These are phyloP conservation scores for Acanthis flammea DNA, from an alignment of 2,797 vertebrate genomes.

Conservation along the genomic window DNA sequence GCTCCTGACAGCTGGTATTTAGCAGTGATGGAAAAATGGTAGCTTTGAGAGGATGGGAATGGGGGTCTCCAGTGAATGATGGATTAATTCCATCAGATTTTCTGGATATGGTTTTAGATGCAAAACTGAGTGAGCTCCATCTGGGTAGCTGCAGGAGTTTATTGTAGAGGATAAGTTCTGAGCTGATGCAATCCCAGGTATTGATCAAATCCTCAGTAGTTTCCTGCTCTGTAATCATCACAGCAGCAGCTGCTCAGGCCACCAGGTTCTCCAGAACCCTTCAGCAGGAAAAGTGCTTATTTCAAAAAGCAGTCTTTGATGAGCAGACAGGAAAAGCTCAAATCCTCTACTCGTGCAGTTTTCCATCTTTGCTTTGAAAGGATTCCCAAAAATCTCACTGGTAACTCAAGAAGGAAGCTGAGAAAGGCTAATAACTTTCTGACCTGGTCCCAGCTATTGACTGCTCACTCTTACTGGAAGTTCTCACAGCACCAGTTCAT, in stretches of 20 bases:
- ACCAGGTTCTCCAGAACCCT: background rate
- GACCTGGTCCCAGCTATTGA: rapidly evolving
- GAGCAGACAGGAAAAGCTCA: background rate
- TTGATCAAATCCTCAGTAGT: background rate
- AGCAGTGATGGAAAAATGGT: conserved; percentile 42
- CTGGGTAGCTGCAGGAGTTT: background rate
- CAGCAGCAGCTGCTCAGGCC: background rate
- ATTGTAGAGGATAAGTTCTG: background rate
- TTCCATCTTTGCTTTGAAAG: background rate
- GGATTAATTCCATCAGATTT: background rate
- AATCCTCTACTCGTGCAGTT: background rate
- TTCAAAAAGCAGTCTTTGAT: background rate
- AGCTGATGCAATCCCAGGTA: background rate
- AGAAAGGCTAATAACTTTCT: background rate
- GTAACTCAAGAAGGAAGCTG: background rate
- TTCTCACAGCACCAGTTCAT: background rate
- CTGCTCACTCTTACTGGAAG: background rate
- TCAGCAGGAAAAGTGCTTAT: background rate
- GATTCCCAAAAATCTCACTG: background rate
- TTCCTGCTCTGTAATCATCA: background rate
- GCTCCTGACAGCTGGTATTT: conserved; percentile 44
- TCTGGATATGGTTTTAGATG: background rate
- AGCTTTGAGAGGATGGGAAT: background rate
- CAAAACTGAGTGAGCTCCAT: background rate
- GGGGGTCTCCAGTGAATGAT: conserved; percentile 20